These are phyloP conservation scores for Coremacera marginata DNA, from an alignment of 2,888 invertebrate species.

Conservation along the genomic window DNA sequence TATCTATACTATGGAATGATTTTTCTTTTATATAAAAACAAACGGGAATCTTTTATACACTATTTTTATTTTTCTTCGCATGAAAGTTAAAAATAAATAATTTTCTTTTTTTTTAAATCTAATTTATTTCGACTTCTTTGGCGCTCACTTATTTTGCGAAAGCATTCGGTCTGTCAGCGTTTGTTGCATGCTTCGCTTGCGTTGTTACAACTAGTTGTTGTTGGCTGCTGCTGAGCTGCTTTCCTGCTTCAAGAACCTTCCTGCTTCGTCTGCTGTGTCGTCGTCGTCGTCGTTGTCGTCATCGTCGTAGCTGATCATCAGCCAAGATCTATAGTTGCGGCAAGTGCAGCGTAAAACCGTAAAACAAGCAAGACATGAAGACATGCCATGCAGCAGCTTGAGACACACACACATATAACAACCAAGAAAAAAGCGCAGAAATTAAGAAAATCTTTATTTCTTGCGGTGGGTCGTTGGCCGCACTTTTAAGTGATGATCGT, in stretches of 20 bases:
- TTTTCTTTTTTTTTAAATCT: not conserved
- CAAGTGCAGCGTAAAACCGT: conserved; percentile 26
- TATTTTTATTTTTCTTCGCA: not conserved
- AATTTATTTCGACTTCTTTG: conserved; percentile 26
- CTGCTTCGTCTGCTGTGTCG: no score
- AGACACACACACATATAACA: not conserved
- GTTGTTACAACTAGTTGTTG: conserved; percentile 1
- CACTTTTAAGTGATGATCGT: conserved; percentile 34
- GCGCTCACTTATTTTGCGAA: not conserved
- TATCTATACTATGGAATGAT: no score
- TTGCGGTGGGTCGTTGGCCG: conserved; percentile 47
- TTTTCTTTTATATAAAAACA: not conserved
- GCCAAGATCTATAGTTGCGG: conserved; percentile 9
- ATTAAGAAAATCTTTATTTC: conserved; percentile 22
- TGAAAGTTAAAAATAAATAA: conserved; percentile 9
- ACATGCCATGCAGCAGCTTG: not conserved
- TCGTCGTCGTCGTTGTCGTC: no score
- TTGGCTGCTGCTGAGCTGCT: not conserved
- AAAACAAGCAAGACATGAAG: not conserved
- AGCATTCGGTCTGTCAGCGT: not conserved
- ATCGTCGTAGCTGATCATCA: no score
- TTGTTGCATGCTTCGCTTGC: not conserved
- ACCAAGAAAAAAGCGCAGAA: conserved; percentile 8
- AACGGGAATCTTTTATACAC: conserved; percentile 10
- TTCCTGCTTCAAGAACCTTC: no score